Conservation (phyloP, 92 coral and sea anemone species). For the Pocillopora grandis region DNA sequence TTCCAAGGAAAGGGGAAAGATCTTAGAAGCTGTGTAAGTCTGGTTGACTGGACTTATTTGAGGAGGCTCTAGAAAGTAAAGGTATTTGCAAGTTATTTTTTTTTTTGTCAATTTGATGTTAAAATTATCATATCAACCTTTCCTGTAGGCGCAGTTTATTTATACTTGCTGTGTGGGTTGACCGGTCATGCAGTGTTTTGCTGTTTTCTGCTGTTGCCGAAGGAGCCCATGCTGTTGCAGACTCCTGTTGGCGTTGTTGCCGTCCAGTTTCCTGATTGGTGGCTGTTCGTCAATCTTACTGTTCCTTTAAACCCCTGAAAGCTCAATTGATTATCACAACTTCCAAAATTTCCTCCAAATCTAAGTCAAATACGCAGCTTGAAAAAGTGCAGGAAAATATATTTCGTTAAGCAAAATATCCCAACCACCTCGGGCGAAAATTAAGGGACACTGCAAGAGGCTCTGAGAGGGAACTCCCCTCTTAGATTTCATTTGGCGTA, state of each 20-base stretch:
- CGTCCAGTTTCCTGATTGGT: constrained; percentile 62
- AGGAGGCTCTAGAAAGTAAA: neutral
- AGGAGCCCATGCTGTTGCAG: constrained; percentile 59
- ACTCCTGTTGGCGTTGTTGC: constrained; percentile 58
- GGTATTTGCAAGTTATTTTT: neutral
- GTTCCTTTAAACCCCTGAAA: neutral
- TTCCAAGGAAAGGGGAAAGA: too few relatives aligned
- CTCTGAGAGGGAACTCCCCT: too few relatives aligned
- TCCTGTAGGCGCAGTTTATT: constrained; percentile 79
- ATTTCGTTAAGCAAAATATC: too few relatives aligned
- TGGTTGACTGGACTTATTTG: too few relatives aligned
- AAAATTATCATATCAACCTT: constrained; percentile 67
- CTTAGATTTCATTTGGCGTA: too few relatives aligned
- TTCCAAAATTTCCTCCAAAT: neutral
- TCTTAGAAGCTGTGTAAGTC: neutral
- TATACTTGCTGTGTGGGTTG: constrained; percentile 69
- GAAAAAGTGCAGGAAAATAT: neutral
- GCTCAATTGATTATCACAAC: neutral
- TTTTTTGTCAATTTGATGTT: constrained; percentile 29
- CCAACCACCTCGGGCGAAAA: too few relatives aligned
- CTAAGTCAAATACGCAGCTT: neutral
- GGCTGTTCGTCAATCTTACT: constrained; percentile 34
- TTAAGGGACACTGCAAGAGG: too few relatives aligned
- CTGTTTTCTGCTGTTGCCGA: constrained; percentile 56
- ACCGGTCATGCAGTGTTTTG: constrained; percentile 66